phyloP scores from a whole-genome alignment of 2,797 vertebrate genomes.

The Lepus townsendii region DNA sequence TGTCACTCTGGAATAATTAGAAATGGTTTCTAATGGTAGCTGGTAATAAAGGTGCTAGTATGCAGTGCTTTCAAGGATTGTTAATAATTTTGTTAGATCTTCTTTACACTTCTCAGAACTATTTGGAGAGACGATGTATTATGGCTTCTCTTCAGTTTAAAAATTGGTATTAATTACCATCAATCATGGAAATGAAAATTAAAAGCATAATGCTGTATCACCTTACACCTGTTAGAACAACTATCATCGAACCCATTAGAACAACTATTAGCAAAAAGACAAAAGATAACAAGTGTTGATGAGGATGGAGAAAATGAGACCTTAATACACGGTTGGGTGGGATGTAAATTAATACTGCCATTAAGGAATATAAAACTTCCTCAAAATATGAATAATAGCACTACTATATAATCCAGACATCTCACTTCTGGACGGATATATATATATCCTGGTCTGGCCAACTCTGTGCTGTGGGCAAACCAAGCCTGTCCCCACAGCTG shows the following conservation, averaged over 20 bases:
- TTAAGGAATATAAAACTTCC: not conserved
- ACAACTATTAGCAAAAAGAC: not conserved
- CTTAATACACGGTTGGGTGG: no score
- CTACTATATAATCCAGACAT: not conserved
- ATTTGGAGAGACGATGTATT: not conserved
- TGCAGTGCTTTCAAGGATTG: not conserved
- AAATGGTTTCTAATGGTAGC: not conserved
- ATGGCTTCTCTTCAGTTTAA: not conserved
- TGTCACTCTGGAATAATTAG: not conserved
- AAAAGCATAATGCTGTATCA: not conserved
- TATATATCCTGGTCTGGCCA: no score
- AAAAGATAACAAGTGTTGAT: not conserved
- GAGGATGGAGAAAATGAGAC: not conserved
- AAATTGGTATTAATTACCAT: not conserved
- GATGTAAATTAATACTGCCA: not conserved
- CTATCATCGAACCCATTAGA: not conserved
- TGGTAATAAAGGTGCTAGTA: not conserved
- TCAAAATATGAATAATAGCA: not conserved
- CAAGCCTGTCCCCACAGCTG: no score
- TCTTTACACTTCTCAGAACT: not conserved
- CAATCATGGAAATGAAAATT: not conserved
- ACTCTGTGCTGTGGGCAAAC: no score
- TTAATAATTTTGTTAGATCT: not conserved
- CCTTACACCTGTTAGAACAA: not conserved
- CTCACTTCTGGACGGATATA: not conserved